Evolutionary conservation across 1,140 invertebrate genomes (phyloP), one percentile per base, ranked within the genome.

Genomic region (Sinonovacula constricta): DNA sequence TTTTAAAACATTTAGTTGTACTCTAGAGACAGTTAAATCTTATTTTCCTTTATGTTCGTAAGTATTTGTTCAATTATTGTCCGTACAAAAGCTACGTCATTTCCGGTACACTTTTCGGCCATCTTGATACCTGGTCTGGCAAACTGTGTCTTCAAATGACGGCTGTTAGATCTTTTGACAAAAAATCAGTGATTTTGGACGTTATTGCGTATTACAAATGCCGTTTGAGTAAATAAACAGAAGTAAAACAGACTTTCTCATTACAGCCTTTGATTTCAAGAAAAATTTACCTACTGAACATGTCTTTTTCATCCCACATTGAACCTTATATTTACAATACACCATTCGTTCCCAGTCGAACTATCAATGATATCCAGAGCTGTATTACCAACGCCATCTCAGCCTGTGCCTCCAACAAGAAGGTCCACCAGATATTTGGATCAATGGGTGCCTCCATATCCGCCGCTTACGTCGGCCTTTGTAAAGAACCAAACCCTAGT

Each of bases 401-500:
- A 22, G 51, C 68, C 4, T 70, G 68, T 30, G 54, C 68, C 4
- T 70, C 68, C 2, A 51, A 59, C 30, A 70, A 70, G 49, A 34
- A 51, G 30, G 68, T 70, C 4, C 51, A 70, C 12, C 45, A 54
- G n/a, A 59, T 70, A 30, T 70, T 70, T 45, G 68, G 68, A 12
- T n/a, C 53, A 2, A 70, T 51, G n/a, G 68, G 68, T 3, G 51
- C 68, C 15, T 51, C 68, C n/a, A 30, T 70, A 1, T 51, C 54
- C 1, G 51, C 68, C 18, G 68, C 68, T 10, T 70, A 57, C 22
- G 68, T 54, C 22, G 68, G 68, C 26, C 30, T 70, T 5, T 70
- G 68, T 22, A 54, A 70, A n/a, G 68, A 70, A 59, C 68, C 68
- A 14, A 70, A 70, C 30, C 56, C 39, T 57, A 59, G 68, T 70